These are phyloP conservation scores for Ditula angustiorana DNA, from an alignment of 2,888 invertebrate genomes.

Conservation along the genomic window DNA sequence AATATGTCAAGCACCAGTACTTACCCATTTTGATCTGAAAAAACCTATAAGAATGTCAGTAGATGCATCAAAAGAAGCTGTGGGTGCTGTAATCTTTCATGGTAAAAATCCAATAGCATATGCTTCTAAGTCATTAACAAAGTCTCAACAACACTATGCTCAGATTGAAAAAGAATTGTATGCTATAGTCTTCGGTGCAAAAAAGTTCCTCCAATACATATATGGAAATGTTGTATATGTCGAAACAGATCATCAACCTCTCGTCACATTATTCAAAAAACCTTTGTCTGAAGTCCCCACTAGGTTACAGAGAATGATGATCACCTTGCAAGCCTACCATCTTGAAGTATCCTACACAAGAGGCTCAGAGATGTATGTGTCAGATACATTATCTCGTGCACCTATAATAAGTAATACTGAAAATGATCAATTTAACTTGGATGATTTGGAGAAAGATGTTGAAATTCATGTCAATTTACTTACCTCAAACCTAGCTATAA, in stretches of 20 bases:
- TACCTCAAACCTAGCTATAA: slow-evolving; percentile 7
- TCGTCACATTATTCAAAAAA: slow-evolving; percentile 17
- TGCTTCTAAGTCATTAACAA: slow-evolving; percentile 44
- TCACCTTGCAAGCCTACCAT: slow-evolving; percentile 14
- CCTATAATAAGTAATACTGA: background rate
- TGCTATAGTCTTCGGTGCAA: slow-evolving; percentile 6
- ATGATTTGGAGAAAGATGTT: slow-evolving; percentile 14
- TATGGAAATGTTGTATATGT: slow-evolving; percentile 3
- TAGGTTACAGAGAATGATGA: slow-evolving; percentile 22
- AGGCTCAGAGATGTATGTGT: slow-evolving; percentile 13
- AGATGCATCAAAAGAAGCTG: slow-evolving; percentile 34
- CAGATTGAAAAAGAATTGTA: slow-evolving; percentile 36
- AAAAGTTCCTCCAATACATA: slow-evolving; percentile 8
- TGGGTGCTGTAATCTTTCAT: slow-evolving; percentile 46
- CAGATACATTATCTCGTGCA: slow-evolving; percentile 12
- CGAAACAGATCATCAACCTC: slow-evolving; percentile 21
- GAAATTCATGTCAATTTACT: slow-evolving; percentile 10
- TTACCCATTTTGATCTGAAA: slow-evolving; percentile 38
- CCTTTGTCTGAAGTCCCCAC: slow-evolving; percentile 13
- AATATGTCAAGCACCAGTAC: slow-evolving; percentile 39
- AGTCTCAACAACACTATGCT: slow-evolving; percentile 45
- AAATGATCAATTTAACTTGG: slow-evolving; percentile 1
- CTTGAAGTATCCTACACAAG: slow-evolving; percentile 10
- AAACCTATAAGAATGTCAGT: slow-evolving; percentile 38
- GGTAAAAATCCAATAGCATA: slow-evolving; percentile 46